Conservation (phyloP, 2,888 invertebrate species). For the Oxystoma pomonae region DNA sequence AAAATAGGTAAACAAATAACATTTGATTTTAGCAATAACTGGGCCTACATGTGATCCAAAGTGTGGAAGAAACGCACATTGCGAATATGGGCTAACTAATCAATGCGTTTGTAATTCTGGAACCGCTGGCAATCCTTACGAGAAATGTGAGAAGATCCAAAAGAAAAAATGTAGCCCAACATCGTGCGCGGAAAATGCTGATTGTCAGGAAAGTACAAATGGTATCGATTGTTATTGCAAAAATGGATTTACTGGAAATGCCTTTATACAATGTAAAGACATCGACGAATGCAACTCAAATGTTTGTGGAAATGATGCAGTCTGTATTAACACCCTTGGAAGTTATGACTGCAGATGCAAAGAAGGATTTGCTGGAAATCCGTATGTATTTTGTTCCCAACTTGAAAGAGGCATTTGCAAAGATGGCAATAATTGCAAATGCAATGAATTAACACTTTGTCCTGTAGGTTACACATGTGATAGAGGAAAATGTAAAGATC, state of each 20-base stretch:
- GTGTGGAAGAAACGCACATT: slow-evolving; percentile 82
- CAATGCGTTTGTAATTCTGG: slow-evolving; percentile 81
- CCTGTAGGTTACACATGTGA: slow-evolving; percentile 74
- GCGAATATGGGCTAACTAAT: slow-evolving; percentile 73
- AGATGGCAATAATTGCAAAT: slow-evolving; percentile 66
- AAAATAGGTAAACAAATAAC: slow-evolving; percentile 8
- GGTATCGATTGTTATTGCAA: slow-evolving; percentile 79
- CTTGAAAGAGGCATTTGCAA: slow-evolving; percentile 66
- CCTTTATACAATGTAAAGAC: slow-evolving; percentile 76
- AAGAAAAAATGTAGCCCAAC: slow-evolving; percentile 68
- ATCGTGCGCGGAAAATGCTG: slow-evolving; percentile 74
- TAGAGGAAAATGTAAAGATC: slow-evolving; percentile 68
- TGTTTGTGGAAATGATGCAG: slow-evolving; percentile 80
- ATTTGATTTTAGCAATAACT: slow-evolving; percentile 60
- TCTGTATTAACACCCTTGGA: slow-evolving; percentile 86
- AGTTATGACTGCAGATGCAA: slow-evolving; percentile 87
- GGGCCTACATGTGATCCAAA: slow-evolving; percentile 75
- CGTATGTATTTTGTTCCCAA: slow-evolving; percentile 75
- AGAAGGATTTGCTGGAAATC: slow-evolving; percentile 80
- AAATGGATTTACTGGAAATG: slow-evolving; percentile 80
- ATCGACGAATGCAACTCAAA: slow-evolving; percentile 79
- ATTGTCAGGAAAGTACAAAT: slow-evolving; percentile 71
- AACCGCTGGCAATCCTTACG: slow-evolving; percentile 83
- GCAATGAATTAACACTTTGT: slow-evolving; percentile 67
- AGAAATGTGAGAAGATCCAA: slow-evolving; percentile 67